Evolutionary conservation across 2,797 vertebrate species (phyloP), one percentile per base, ranked within the genome.

Genomic region (Odontamblyopus rebecca): DNA sequence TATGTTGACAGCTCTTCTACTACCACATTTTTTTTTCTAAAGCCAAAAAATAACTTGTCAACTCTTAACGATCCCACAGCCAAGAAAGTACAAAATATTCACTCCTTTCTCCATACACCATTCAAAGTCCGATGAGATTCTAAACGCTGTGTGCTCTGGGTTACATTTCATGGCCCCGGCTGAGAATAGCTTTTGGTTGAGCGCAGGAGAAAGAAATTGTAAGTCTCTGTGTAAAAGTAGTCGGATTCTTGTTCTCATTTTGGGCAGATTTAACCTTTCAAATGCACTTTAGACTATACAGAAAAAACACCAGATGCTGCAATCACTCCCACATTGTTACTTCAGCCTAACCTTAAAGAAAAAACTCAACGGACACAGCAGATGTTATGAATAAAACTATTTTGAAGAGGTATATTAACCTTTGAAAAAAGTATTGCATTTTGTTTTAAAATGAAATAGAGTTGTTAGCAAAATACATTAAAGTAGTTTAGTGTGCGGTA

Each of bases 221-320:
- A 44, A 44, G 44, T 65, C 32, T 69, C 51, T 70, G 27, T 59
- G 68, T 67, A 65, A 41, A 54, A 67, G 41, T 38, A 38, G 23
- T 38, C 9, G 27, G 9, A 6, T 19, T 44, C 30, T 11, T 12
- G 2, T 67, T 72, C 65, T 18, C 76, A 77, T 38, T 76, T 76
- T 74, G 50, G 54, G 71, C 77, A 32, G 78, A 84, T 83, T 81
- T 84, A 73, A 80, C 79, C 74, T 84, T 88, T 85, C 74, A 82
- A 89, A 87, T 70, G 61, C 74, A 78, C 74, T 88, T 81, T 53
- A 69, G 74, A 59, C 73, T 76, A 74, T 75, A 61, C 15, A 82
- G 35, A 38, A 38, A 71, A 71, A 85, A 85, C 88, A 84, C 81
- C 85, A 87, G 88, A 90, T 88, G 89, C 83, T 88, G 82, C 83